phyloP scores from a whole-genome alignment of 1,140 invertebrate species.

The Spodoptera litura region DNA sequence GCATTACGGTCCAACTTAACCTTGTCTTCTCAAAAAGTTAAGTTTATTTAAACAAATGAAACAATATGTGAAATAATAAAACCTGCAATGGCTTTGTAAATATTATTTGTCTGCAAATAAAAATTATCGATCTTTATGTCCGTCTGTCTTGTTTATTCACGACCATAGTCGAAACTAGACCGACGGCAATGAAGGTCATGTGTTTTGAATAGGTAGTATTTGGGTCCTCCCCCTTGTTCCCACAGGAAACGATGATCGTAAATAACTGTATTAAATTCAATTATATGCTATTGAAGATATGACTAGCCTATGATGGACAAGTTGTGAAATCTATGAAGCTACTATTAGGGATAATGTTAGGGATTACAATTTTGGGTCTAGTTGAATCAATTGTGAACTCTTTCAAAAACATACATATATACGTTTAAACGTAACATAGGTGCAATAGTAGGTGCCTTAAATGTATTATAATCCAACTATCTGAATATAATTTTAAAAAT shows the following conservation, averaged over 20 bases:
- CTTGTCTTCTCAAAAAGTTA: not conserved
- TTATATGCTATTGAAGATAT: no score
- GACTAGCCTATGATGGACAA: no score
- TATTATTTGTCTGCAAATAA: not conserved
- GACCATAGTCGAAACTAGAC: not conserved
- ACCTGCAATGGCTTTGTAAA: constrained; percentile 8
- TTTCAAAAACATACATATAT: no score
- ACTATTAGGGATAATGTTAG: no score
- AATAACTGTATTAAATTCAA: not conserved
- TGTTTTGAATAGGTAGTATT: not conserved
- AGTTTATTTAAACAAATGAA: constrained; percentile 19
- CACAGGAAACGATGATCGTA: not conserved
- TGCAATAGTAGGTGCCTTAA: no score
- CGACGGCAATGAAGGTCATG: not conserved
- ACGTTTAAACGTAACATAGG: no score
- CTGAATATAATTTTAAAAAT: no score
- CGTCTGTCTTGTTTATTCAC: not conserved
- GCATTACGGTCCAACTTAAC: not conserved
- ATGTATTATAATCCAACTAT: no score
- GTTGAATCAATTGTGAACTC: no score
- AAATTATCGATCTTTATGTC: not conserved
- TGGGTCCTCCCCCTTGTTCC: not conserved
- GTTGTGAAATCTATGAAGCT: no score
- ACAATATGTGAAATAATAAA: not conserved
- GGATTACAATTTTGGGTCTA: no score